Base-by-base conservation (phyloP, 2,113 vertebrate species). In the Trachemys scripta region DNA sequence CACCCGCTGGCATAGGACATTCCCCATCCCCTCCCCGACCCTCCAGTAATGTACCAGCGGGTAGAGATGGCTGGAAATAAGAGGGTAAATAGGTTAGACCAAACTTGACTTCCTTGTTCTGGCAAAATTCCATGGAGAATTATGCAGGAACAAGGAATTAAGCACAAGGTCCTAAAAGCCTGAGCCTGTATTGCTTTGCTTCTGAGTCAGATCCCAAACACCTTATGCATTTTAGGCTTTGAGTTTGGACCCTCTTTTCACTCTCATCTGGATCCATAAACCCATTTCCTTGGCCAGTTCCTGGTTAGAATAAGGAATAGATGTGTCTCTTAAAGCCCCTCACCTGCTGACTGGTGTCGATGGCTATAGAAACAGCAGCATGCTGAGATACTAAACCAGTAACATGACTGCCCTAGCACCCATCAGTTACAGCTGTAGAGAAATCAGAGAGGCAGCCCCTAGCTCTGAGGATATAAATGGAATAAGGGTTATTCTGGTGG, bases 401-500 rank as follows among this genome's bases (percentile, higher is more conserved):
- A 72, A 22, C 20, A 2, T 22, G n/a, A 38, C 65, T 72, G n/a
- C n/a, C 17, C 17, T 20, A 38, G 59, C 9, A 38, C 8, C 65
- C 20, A 22, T 38, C n/a, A 17, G 35, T 38, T 72, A 22, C 19
- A 20, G 38, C 65, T 38, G n/a, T n/a, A 72, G 8, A 22, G n/a
- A 38, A 72, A 72, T 38, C 31, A n/a, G 53, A 91, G 49, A 59
- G 12, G 45, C 57, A 72, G 53, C 3, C 14, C 10, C 4, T 8
- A 6, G 25, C 38, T 22, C 54, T 31, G 2, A 5, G 80, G 53
- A 5, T 27, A 7, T 6, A 38, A 53, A 6, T 53, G 29, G 49
- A 31, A 45, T 10, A 12, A 42, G 27, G 72, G n/a, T 72, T 47
- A n/a, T 25, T 0, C 0, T 1, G 20, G 13, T 76, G 22, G 19